Conservation (phyloP, 2,113 vertebrate genomes). For the Tachuris rubrigastra region DNA sequence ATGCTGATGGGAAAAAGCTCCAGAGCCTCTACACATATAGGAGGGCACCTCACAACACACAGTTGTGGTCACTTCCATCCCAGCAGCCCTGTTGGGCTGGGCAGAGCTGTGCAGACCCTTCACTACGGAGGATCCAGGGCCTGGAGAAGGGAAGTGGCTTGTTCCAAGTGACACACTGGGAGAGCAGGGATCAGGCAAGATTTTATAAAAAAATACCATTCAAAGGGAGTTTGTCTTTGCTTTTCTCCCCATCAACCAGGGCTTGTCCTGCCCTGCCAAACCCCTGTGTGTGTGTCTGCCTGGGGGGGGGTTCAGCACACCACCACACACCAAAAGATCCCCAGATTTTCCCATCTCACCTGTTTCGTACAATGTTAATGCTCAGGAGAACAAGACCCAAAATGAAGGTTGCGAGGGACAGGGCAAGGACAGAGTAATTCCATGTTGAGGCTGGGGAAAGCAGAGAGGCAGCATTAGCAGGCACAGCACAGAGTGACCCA, state of each 20-base stretch:
- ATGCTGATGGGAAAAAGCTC: not conserved
- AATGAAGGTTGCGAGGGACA: conserved; percentile 70
- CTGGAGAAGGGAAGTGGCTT: not conserved
- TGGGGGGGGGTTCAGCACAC: not conserved
- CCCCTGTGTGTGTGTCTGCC: not conserved
- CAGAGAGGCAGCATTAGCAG: not conserved
- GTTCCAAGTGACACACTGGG: not conserved
- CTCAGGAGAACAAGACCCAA: conserved; percentile 81
- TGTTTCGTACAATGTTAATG: conserved; percentile 79
- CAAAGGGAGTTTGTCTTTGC: not conserved
- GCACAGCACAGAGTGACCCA: not conserved
- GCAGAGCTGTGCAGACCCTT: not conserved
- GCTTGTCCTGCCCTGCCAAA: not conserved
- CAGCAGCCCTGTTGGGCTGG: not conserved
- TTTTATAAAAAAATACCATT: not conserved
- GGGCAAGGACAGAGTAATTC: conserved; percentile 80
- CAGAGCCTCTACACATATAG: not conserved
- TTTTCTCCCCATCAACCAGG: not conserved
- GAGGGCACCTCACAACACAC: not conserved
- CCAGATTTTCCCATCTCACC: conserved; percentile 66
- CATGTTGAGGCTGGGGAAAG: conserved; percentile 76
- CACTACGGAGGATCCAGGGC: not conserved
- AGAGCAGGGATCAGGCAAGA: not conserved
- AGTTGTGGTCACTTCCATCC: not conserved
- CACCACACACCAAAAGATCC: not conserved